These are phyloP conservation scores for Tetramorium simillimum DNA, from an alignment of 1,140 invertebrate species.

Conservation along the genomic window DNA sequence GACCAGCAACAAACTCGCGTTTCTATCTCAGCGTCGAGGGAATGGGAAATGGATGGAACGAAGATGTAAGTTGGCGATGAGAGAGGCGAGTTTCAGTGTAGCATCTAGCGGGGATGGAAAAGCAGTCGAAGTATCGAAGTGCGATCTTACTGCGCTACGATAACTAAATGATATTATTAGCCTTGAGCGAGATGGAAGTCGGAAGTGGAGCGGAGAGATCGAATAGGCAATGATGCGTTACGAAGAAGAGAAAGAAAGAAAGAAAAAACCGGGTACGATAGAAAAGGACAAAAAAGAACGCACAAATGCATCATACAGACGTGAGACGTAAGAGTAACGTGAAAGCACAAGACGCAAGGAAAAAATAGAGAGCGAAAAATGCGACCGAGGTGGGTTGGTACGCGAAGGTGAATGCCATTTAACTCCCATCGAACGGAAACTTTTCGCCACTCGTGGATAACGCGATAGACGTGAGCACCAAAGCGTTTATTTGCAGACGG, in stretches of 20 bases:
- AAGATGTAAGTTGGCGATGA: conserved; percentile 56
- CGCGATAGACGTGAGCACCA: conserved; percentile 75
- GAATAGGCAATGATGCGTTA: conserved; percentile 32
- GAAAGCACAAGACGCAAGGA: background rate
- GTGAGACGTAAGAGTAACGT: background rate
- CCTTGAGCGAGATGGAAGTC: conserved; percentile 33
- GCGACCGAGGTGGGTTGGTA: background rate
- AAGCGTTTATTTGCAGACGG: conserved; percentile 77
- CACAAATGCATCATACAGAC: background rate
- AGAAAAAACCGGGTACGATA: background rate
- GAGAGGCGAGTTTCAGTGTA: conserved; percentile 7
- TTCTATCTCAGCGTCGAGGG: conserved; percentile 36
- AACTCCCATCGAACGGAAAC: conserved; percentile 74
- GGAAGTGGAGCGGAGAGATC: conserved; percentile 38
- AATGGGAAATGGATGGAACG: conserved; percentile 62
- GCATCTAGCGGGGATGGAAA: conserved; percentile 18
- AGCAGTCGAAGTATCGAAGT: conserved; percentile 48
- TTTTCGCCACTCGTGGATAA: conserved; percentile 68
- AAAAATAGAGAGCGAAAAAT: conserved; percentile 36
- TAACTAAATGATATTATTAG: conserved; percentile 70
- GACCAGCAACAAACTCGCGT: conserved; percentile 23
- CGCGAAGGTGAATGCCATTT: conserved; percentile 69
- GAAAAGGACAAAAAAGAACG: background rate
- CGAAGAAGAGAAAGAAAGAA: background rate
- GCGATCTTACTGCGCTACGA: conserved; percentile 46